phyloP scores from a whole-genome alignment of 2,113 vertebrate species.

The Tachysurus fulvidraco region DNA sequence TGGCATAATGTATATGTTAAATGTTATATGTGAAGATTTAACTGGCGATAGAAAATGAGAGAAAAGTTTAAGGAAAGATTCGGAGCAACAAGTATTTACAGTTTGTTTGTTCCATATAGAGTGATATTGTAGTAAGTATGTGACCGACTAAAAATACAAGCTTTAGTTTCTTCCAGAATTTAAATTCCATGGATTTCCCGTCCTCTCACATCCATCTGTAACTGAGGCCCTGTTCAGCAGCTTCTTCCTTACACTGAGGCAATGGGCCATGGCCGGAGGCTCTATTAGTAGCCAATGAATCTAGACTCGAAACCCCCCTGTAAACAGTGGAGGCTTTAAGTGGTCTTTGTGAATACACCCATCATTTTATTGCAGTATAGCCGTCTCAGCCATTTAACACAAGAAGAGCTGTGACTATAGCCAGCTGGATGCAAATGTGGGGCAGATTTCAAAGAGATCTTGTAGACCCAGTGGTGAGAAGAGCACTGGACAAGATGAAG shows the following conservation, averaged over 20 bases:
- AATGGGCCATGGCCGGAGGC: constrained; percentile 23
- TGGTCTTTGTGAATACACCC: constrained; percentile 25
- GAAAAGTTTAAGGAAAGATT: background rate
- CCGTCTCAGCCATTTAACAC: constrained; percentile 27
- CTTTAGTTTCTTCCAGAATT: background rate
- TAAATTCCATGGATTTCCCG: background rate
- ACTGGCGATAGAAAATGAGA: background rate
- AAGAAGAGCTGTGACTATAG: constrained; percentile 16
- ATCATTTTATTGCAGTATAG: constrained; percentile 37
- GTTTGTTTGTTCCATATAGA: background rate
- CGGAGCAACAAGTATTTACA: too few relatives aligned
- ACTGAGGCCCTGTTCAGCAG: background rate
- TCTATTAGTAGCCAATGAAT: constrained; percentile 34
- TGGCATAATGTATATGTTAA: background rate
- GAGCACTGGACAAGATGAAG: background rate
- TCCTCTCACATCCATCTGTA: background rate
- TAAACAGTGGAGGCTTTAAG: constrained; percentile 31
- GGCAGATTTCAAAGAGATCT: constrained; percentile 22
- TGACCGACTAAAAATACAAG: background rate
- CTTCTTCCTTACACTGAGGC: background rate
- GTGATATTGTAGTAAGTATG: background rate
- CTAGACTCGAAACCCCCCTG: constrained; percentile 2
- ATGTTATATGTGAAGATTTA: background rate
- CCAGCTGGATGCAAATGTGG: constrained; percentile 22
- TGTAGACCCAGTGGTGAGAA: background rate